Conservation (phyloP, 2,797 vertebrate genomes). For the Salmo trutta region DNA sequence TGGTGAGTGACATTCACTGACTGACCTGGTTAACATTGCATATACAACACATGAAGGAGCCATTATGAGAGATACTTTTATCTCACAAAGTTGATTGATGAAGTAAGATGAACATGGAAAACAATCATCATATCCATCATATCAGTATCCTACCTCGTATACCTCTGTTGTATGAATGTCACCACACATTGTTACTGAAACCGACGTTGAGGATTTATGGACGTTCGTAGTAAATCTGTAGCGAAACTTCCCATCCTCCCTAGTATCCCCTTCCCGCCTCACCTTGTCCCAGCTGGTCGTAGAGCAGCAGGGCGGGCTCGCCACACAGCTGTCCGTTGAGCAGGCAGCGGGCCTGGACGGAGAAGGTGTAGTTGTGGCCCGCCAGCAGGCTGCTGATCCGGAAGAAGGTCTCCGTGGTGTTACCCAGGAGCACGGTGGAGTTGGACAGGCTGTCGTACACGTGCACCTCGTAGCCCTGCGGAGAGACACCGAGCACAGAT, state of each 20-base stretch:
- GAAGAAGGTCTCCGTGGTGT: conserved; percentile 94
- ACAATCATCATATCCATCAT: too few species aligned
- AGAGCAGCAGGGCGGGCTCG: conserved; percentile 86
- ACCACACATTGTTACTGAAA: too few species aligned
- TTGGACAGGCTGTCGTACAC: conserved; percentile 89
- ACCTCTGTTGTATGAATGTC: too few species aligned
- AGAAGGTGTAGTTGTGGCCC: conserved; percentile 95
- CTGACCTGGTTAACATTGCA: too few species aligned
- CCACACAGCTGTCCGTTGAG: conserved; percentile 89
- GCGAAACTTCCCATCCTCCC: neutral
- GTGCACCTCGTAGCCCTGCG: conserved; percentile 92
- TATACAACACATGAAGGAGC: too few species aligned
- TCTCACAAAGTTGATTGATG: too few species aligned
- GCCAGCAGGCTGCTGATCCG: conserved; percentile 85
- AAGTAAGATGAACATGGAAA: too few species aligned
- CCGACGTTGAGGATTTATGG: too few species aligned
- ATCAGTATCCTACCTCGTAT: too few species aligned
- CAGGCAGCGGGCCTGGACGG: conserved; percentile 90
- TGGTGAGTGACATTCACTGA: too few species aligned
- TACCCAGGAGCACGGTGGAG: conserved; percentile 83
- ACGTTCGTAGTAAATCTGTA: too few species aligned
- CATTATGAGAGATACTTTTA: too few species aligned
- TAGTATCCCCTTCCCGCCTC: neutral
- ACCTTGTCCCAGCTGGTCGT: conserved; percentile 79
- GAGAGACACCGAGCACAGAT: neutral